These are phyloP conservation scores for Hyphantria cunea DNA, from an alignment of 1,140 invertebrate species.

Conservation along the genomic window DNA sequence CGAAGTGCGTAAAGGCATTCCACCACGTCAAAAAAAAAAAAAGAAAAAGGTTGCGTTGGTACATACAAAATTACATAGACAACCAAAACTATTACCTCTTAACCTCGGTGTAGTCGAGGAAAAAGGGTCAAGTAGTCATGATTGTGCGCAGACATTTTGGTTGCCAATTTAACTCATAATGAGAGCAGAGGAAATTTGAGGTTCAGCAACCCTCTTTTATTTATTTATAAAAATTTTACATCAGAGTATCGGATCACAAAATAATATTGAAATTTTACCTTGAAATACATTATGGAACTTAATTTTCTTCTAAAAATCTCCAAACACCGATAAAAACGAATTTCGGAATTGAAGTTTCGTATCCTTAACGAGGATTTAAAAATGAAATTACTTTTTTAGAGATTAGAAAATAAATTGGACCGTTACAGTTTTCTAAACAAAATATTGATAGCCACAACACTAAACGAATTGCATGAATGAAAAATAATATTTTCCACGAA, in stretches of 20 bases:
- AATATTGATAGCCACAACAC: constrained; percentile 22
- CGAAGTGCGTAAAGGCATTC: too few relatives aligned
- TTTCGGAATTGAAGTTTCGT: background rate
- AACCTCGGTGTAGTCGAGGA: too few relatives aligned
- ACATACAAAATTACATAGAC: too few relatives aligned
- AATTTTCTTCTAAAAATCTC: background rate
- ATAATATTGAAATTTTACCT: background rate
- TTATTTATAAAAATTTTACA: background rate
- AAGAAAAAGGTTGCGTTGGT: too few relatives aligned
- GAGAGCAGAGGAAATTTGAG: background rate
- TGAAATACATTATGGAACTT: constrained; percentile 6
- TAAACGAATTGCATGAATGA: constrained; percentile 20
- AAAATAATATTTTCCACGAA: constrained; percentile 22
- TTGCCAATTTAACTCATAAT: too few relatives aligned
- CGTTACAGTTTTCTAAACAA: constrained; percentile 10
- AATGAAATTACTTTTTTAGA: constrained; percentile 23
- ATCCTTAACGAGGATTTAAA: constrained; percentile 18
- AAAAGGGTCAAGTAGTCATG: too few relatives aligned
- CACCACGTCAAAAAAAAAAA: too few relatives aligned
- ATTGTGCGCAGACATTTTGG: too few relatives aligned
- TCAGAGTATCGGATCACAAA: background rate
- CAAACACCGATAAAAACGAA: background rate
- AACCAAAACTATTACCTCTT: too few relatives aligned
- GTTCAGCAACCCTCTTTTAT: background rate
- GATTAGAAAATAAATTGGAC: constrained; percentile 26